These are phyloP conservation scores for Trachelus tabidus DNA, from an alignment of 2,888 invertebrate species.

Conservation along the genomic window DNA sequence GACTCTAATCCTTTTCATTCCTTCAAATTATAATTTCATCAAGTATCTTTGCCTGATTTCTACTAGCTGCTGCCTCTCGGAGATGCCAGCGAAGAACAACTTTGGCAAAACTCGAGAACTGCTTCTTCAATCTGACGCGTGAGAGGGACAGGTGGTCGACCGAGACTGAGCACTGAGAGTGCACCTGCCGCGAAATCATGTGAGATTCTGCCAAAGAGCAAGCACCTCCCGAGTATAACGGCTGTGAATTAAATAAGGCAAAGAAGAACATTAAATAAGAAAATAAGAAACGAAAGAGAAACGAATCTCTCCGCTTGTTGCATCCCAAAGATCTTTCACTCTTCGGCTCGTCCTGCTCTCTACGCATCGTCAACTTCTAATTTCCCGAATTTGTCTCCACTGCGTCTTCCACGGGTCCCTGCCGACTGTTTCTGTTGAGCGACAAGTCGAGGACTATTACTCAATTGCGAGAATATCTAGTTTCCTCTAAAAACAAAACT, in stretches of 20 bases:
- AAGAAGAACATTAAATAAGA: not conserved
- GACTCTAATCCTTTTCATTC: not conserved
- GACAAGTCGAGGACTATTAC: constrained; percentile 53
- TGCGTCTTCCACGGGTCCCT: constrained; percentile 22
- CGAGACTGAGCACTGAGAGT: not conserved
- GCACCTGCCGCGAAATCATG: constrained; percentile 1
- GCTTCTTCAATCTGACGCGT: not conserved
- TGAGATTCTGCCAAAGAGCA: not conserved
- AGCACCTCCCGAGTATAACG: not conserved
- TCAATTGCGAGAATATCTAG: constrained; percentile 59
- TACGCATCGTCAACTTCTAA: no score
- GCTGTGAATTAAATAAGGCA: not conserved
- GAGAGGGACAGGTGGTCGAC: not conserved
- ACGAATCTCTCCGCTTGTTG: not conserved
- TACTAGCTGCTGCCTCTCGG: not conserved
- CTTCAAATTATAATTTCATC: not conserved
- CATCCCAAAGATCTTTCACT: no score
- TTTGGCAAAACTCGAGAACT: not conserved
- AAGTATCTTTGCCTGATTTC: not conserved
- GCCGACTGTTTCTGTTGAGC: constrained; percentile 45
- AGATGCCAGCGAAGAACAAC: not conserved
- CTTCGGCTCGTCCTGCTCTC: no score
- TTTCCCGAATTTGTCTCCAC: not conserved
- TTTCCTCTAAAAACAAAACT: constrained; percentile 33
- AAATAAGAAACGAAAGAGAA: not conserved